Evolutionary conservation across 2,888 invertebrate genomes (phyloP).

Genomic region (Brenthis daphne): DNA sequence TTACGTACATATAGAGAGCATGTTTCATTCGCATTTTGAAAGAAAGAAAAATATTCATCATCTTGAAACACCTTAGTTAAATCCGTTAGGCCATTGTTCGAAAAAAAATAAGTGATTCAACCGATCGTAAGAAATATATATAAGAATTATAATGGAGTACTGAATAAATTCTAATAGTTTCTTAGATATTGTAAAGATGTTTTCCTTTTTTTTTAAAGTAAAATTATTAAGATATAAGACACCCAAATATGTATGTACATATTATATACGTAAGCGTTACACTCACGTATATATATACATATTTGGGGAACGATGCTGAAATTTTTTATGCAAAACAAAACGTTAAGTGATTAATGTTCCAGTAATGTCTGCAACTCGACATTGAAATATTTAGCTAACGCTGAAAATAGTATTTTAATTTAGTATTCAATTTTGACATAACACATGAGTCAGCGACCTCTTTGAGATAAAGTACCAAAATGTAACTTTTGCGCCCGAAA

Average conservation of each 20-base stretch:
- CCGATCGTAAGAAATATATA: background rate
- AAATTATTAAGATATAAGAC: no score
- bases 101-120: background rate
- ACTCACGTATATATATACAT: no score
- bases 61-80: background rate
- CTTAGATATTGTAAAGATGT: no score
- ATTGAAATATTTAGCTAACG: conserved; percentile 45
- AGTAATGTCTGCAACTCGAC: conserved; percentile 40
- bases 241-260: background rate
- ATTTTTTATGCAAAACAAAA: conserved; percentile 1
- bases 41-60: background rate
- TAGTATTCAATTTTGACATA: conserved; percentile 36
- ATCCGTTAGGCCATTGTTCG: background rate
- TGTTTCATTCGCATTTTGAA: background rate
- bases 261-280: no score
- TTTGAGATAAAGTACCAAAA: conserved; percentile 35
- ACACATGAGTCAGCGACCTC: conserved; percentile 45
- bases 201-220: no score
- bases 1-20: no score
- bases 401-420: conserved; percentile 46
- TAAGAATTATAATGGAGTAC: background rate
- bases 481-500: conserved; percentile 40
- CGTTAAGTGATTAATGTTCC: conserved; percentile 21
- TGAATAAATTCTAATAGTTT: background rate
- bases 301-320: background rate